Evolutionary conservation across 2,113 vertebrate genomes (phyloP), one percentile per base, ranked within the genome.

Genomic region (Triplophysa dalaica): DNA sequence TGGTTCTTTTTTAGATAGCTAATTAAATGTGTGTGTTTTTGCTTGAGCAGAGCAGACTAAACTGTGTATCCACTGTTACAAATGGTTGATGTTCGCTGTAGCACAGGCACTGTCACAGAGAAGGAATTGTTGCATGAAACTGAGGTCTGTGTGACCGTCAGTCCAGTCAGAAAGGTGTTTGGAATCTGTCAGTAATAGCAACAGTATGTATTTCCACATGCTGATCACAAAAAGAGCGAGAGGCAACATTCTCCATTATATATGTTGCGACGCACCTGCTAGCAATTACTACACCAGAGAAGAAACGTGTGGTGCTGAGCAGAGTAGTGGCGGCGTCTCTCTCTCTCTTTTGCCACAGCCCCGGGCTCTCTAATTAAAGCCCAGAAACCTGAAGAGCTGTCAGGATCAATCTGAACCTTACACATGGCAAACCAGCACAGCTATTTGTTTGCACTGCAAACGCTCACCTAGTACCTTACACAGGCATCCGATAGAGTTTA

Each of bases 331-430:
- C 60, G 69, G 63, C 77, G 67, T 68, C 77, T 74, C 56, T 13
- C 84, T 83, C 68, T 72, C 52, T 26, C 38, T 65, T 63, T 74
- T 56, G 29, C 26, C 26, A 78, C 74, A 66, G 69, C 70, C 58
- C 75, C 60, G 70, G 79, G 78, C 82, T 78, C 79, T 81, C 79
- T 84, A 84, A 84, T 84, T 84, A 84, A 84, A 78, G 76, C 83
- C 73, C 75, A 75, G 83, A 74, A 84, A 81, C 75, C 75, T 77
- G 76, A 84, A 81, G 83, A 84, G 83, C 83, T 84, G 83, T 84
- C 83, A 81, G 79, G 83, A 84, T 79, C 75, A 81, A 84, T 84
- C 79, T 84, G 75, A 84, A 84, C 75, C 81, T 67, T 67, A 62
- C 75, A 75, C 69, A 75, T 45, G 73, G 76, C 58, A 77, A 81